Evolutionary conservation across 2,797 vertebrate genomes (phyloP).

Genomic region (Sardinella longiceps): DNA sequence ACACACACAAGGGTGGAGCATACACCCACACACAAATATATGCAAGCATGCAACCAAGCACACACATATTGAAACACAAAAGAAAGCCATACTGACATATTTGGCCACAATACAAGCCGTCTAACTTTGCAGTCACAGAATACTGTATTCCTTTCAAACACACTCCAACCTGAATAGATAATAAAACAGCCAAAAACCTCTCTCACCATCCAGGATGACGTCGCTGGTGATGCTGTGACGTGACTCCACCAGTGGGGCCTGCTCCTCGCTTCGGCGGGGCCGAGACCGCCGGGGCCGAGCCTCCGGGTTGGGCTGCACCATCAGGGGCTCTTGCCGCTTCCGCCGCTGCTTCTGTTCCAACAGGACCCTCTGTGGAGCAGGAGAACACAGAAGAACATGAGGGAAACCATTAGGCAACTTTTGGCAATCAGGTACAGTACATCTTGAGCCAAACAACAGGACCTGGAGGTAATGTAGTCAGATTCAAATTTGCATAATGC

Average conservation of each 20-base stretch:
- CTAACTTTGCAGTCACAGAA: neutral
- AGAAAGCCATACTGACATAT: neutral
- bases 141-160: neutral
- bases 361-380: constrained; percentile 79
- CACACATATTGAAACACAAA: neutral
- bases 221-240: constrained; percentile 65
- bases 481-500: neutral
- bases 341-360: constrained; percentile 92
- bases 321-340: constrained; percentile 89
- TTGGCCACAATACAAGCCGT: neutral
- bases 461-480: neutral
- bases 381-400: neutral
- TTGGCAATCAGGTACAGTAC: neutral
- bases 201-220: constrained; percentile 84
- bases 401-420: neutral
- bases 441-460: neutral
- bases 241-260: constrained; percentile 84
- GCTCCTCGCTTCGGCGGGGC: constrained; percentile 81
- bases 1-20: neutral
- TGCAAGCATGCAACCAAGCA: neutral
- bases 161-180: neutral
- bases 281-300: constrained; percentile 76
- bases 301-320: constrained; percentile 94
- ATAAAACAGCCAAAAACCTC: neutral
- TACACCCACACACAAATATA: neutral